A percentile compares a stretch with the other conserved stretches of the same genome.
Evolutionary conservation across 2,113 vertebrate genomes (phyloP).

Genomic region (Vicugna pacos): DNA sequence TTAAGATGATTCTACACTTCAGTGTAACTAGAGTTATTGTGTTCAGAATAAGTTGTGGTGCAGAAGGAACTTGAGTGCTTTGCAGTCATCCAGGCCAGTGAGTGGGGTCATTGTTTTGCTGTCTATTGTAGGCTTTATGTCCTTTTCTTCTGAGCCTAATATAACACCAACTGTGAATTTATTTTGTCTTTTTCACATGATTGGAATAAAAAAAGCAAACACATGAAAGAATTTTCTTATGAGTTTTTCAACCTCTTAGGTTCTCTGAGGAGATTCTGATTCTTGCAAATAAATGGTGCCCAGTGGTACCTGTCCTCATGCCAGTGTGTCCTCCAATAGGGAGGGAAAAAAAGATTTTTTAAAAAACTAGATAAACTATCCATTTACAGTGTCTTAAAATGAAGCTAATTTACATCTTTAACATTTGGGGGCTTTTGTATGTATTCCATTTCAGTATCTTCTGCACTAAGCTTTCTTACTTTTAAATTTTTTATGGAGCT

Average conservation of each 20-base stretch:
- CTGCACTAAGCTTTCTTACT: neutral
- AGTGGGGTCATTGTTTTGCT: neutral
- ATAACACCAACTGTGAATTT: neutral
- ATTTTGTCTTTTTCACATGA: neutral
- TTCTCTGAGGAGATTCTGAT: conserved; percentile 30
- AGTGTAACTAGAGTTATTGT: neutral
- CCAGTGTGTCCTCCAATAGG: neutral
- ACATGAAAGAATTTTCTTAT: conserved; percentile 10
- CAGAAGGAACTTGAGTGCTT: neutral
- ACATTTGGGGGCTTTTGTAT: neutral
- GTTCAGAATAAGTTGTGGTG: neutral
- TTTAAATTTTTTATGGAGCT: conserved; percentile 2
- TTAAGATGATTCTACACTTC: neutral
- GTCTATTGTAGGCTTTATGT: neutral
- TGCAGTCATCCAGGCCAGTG: neutral
- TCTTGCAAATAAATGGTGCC: conserved; percentile 2
- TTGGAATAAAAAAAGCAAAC: neutral
- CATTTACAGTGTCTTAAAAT: neutral
- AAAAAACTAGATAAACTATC: neutral
- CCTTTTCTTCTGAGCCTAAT: neutral
- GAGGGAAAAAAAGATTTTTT: neutral
- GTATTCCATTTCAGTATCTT: neutral
- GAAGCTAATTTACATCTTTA: conserved; percentile 1
- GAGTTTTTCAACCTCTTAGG: neutral
- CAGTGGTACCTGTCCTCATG: neutral